Evolutionary conservation across 2,113 vertebrate genomes (phyloP), one percentile per base, ranked within the genome.

Genomic region (Poeciliopsis turrubarensis): DNA sequence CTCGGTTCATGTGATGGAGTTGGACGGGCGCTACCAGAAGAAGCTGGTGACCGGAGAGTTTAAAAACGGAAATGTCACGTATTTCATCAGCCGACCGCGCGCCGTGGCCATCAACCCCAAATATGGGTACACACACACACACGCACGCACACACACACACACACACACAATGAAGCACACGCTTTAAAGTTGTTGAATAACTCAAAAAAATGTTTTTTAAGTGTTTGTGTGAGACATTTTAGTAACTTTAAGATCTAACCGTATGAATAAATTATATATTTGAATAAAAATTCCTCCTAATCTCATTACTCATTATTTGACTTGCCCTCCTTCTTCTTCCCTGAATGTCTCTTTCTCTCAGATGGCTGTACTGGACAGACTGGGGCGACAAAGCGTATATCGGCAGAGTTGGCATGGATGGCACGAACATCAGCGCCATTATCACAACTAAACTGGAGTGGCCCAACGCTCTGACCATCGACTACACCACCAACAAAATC

Each of bases 301-400:
- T 39, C 30, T 34, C 22, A 11, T 37, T 30, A 25, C 30, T 34
- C 22, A 11, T 37, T 30, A 13, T 75, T 67, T 65, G 1, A 57
- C n/a, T 60, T 30, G 27, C 44, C 5, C 29, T 60, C 5, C 32
- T 26, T 31, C 31, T 5, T 51, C 19, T 68, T 6, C 4, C 0
- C 29, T 8, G 3, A 47, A 47, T 47, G 44, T 47, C 14, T 47
- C 14, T 47, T 19, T 31, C 11, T 27, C 32, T 22, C 77, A 94
- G 93, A 44, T 94, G 92, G 92, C 76, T 94, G 63, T 94, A 93
- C 74, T 94, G 93, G 92, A 94, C 93, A 0, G 92, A 94, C 74
- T 93, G 90, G 93, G 90, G 69, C 0, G 87, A 92, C 51, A 25
- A 19, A 0, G 88, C 93, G 4, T 94, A 90, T 70, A 92, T 94